Evolutionary conservation across 2,888 invertebrate genomes (phyloP), one percentile per base, ranked within the genome.

Genomic region (Unio delphinus): DNA sequence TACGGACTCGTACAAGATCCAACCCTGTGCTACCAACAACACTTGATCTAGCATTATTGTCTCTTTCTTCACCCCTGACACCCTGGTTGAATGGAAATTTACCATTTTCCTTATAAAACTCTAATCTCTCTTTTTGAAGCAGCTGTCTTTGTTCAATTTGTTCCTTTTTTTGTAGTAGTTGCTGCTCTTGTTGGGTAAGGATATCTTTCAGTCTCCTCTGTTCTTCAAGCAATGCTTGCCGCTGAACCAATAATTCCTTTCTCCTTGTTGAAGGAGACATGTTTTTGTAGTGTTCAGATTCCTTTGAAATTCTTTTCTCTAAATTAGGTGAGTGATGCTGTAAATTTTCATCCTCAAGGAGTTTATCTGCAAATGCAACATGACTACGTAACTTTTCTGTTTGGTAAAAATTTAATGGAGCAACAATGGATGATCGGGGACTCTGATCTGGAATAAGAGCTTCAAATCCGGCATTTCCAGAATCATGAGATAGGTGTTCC

Each of bases 201-300:
- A 86, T 73, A 45, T 72, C 61, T 45, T 76, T 72, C 34, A 86
- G 73, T 55, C 82, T 70, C 17, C 80, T 75, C 58, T 86, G 86
- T 62, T 86, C 86, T 54, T 84, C 79, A 34, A 86, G 65, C 26
- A 86, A 71, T 23, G 72, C 68, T 18, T 83, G 76, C 56, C 83
- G 60, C 70, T 86, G 86, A 34, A 73, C 76, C 54, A 86, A 63
- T 55, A 86, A 70, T 65, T 85, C 83, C 18, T 75, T 69, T 64
- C 82, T 85, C 30, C 85, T 69, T 55, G 83, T 80, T 1, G 75
- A 57, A 1, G 83, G 80, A 3, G 80, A 78, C 62, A 86, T 69
- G 69, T 84, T 81, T 65, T 77, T 79, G 69, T 81, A 84, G 67
- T 78, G 78, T 15, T 77, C 69, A 17, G 77, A 72, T 59, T 82